phyloP scores from a whole-genome alignment of 2,888 invertebrate genomes.

The Torymus texanus region DNA sequence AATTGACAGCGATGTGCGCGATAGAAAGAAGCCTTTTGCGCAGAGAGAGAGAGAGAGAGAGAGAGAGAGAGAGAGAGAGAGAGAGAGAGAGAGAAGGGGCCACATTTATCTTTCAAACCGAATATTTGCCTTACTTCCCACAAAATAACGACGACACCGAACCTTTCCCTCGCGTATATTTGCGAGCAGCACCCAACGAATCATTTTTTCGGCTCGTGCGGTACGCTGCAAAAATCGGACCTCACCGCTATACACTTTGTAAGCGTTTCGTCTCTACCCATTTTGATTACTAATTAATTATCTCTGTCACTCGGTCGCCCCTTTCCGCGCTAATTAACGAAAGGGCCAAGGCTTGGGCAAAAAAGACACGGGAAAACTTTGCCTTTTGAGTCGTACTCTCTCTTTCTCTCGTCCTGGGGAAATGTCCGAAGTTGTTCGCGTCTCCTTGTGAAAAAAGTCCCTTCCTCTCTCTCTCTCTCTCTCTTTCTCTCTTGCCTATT shows the following conservation, averaged over 20 bases:
- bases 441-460: conserved; percentile 51
- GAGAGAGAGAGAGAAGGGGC: too few relatives aligned
- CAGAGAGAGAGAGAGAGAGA: too few relatives aligned
- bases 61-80: too few relatives aligned
- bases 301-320: not conserved
- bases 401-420: conserved; percentile 1
- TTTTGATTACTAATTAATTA: conserved; percentile 55
- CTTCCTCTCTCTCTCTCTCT: conserved; percentile 13
- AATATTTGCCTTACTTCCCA: too few relatives aligned
- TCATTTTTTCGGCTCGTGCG: too few relatives aligned
- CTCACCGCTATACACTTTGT: not conserved
- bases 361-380: conserved; percentile 47
- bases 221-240: too few relatives aligned
- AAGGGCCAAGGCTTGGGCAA: conserved; percentile 18
- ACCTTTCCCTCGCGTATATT: too few relatives aligned
- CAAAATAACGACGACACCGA: too few relatives aligned
- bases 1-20: too few relatives aligned
- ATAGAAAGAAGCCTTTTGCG: too few relatives aligned
- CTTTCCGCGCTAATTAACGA: conserved; percentile 45
- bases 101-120: too few relatives aligned
- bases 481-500: conserved; percentile 45
- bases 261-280: not conserved
- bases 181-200: too few relatives aligned
- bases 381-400: conserved; percentile 48
- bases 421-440: conserved; percentile 49